phyloP scores from a whole-genome alignment of 2,888 invertebrate genomes.

The Tetropium fuscum region DNA sequence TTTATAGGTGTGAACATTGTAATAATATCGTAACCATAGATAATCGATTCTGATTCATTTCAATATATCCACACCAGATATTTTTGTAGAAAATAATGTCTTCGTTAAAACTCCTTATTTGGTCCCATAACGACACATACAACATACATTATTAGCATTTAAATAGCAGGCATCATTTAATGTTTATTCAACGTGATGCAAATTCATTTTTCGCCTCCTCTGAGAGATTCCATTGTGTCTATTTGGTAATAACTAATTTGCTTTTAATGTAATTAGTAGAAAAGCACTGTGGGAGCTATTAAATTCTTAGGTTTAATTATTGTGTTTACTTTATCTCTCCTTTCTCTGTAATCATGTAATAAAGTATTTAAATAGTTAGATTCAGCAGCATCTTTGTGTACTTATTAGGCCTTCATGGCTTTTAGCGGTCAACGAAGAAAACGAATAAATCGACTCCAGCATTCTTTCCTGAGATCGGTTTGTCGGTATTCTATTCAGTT shows the following conservation, averaged over 20 bases:
- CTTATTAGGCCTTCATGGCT: conserved; percentile 41
- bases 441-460: conserved; percentile 40
- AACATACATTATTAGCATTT: conserved; percentile 36
- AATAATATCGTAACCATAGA: too few relatives aligned
- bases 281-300: conserved; percentile 44
- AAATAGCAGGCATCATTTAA: conserved; percentile 30
- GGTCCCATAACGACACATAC: conserved; percentile 18
- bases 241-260: conserved; percentile 42
- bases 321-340: conserved; percentile 35
- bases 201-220: conserved; percentile 35
- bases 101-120: conserved; percentile 16
- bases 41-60: too few relatives aligned
- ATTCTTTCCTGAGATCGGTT: conserved; percentile 39
- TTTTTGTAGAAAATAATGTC: conserved; percentile 22
- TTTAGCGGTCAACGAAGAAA: conserved; percentile 30
- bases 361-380: conserved; percentile 42
- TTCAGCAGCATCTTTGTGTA: conserved; percentile 39
- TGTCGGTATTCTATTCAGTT: conserved; percentile 43
- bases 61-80: too few relatives aligned
- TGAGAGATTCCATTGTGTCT: conserved; percentile 38
- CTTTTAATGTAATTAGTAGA: conserved; percentile 45
- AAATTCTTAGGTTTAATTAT: conserved; percentile 40
- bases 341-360: conserved; percentile 40
- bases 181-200: conserved; percentile 43
- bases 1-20: too few relatives aligned